Conservation (phyloP, 2,113 vertebrate species). For the Scalopus aquaticus region DNA sequence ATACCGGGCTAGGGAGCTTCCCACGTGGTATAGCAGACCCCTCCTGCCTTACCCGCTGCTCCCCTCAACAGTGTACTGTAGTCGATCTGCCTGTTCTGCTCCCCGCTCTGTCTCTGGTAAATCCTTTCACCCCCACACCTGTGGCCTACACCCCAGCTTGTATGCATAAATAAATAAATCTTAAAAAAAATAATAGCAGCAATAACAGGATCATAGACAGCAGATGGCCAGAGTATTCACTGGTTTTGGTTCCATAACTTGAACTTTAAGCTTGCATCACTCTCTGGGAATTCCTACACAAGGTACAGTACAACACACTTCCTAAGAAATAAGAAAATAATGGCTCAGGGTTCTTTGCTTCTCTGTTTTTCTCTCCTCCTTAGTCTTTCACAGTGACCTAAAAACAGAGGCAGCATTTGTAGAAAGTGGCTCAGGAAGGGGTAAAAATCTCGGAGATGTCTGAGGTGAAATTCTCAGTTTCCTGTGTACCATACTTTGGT, state of each 20-base stretch:
- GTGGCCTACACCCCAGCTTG: too few relatives aligned
- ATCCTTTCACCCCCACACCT: too few relatives aligned
- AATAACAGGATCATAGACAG: not conserved
- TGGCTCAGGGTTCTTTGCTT: not conserved
- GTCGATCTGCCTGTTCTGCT: too few relatives aligned
- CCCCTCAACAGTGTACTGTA: too few relatives aligned
- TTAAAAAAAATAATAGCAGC: not conserved
- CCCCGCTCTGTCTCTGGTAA: too few relatives aligned
- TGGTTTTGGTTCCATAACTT: slow-evolving; percentile 29
- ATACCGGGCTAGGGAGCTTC: too few relatives aligned
- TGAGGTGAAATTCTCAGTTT: not conserved
- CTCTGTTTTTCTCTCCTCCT: not conserved
- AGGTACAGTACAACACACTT: not conserved
- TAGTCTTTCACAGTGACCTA: not conserved
- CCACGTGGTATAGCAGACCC: too few relatives aligned
- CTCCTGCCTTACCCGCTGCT: too few relatives aligned
- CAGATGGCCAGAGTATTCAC: not conserved
- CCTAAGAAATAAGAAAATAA: not conserved
- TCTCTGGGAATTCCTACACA: slow-evolving; percentile 24
- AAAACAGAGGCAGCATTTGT: not conserved
- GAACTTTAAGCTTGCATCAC: not conserved
- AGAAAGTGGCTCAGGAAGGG: not conserved
- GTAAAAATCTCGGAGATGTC: not conserved
- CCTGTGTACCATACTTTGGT: not conserved
- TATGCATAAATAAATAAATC: too few relatives aligned